Percentiles rank a stretch among this genome's conserved stretches.
Evolutionary conservation across 35 echinoderm and acorn worm species (phyloP).

Genomic region (Acanthaster planci): DNA sequence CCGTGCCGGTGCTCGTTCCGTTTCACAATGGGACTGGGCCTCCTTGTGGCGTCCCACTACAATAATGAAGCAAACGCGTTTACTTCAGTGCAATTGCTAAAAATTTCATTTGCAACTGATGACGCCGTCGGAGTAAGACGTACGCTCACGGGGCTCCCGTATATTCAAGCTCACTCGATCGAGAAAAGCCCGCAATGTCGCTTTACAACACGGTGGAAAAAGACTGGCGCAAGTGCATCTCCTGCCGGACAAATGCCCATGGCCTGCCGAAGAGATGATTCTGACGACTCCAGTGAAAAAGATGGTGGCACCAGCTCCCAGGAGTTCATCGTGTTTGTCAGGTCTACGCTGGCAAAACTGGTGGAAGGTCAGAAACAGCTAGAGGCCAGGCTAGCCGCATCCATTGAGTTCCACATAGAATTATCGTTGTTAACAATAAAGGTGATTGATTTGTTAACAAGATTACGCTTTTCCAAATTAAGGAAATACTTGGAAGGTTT

Average conservation of each 20-base stretch:
- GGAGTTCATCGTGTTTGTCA: not conserved
- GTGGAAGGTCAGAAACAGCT: slow-evolving; percentile 28
- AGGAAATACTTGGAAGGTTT: too few species aligned
- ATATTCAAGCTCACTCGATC: not conserved
- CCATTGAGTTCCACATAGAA: slow-evolving; percentile 30
- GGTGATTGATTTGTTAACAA: too few species aligned
- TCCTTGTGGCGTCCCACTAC: too few species aligned
- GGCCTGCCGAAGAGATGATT: not conserved
- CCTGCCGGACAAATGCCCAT: not conserved
- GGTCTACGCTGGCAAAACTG: slow-evolving; percentile 2
- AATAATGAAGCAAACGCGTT: too few species aligned
- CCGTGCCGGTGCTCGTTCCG: too few species aligned
- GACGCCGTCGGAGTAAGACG: not conserved
- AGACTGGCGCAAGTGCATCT: not conserved
- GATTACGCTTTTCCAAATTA: too few species aligned
- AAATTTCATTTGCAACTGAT: too few species aligned
- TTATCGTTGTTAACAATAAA: too few species aligned
- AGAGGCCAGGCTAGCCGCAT: slow-evolving; percentile 3
- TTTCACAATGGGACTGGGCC: too few species aligned
- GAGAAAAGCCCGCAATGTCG: not conserved
- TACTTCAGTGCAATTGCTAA: too few species aligned
- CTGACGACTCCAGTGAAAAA: not conserved
- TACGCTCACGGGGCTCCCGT: not conserved
- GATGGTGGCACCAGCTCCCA: not conserved
- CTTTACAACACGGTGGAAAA: not conserved